Conservation (phyloP, 2,113 vertebrate genomes). For the Ciconia stormi region DNA sequence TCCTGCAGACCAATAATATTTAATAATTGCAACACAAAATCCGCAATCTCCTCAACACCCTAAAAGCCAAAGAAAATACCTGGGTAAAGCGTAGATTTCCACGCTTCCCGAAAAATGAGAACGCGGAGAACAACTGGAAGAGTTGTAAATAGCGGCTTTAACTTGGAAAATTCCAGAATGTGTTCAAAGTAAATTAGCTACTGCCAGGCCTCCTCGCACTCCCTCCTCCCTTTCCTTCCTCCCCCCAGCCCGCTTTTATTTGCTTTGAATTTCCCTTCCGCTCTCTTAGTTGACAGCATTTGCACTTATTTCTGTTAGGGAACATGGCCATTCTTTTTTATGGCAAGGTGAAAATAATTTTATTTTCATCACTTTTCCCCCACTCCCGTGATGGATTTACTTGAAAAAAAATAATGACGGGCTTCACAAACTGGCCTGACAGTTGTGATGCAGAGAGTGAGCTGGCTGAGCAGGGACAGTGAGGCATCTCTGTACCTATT, state of each 20-base stretch:
- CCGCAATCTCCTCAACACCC: neutral
- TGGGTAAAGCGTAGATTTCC: neutral
- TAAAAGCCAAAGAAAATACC: conserved; percentile 37
- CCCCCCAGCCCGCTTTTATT: conserved; percentile 61
- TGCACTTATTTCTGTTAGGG: conserved; percentile 72
- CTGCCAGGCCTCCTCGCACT: conserved; percentile 60
- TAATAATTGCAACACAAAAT: neutral
- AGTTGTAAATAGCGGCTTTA: conserved; percentile 15
- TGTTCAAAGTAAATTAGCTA: conserved; percentile 70
- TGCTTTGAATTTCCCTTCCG: conserved; percentile 56
- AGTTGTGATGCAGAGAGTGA: conserved; percentile 79
- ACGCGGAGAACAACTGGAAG: neutral
- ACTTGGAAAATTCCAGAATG: conserved; percentile 60
- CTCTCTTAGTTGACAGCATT: conserved; percentile 52
- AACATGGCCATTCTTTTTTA: conserved; percentile 75
- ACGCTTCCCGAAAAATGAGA: neutral
- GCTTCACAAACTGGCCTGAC: conserved; percentile 82
- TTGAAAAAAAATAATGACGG: conserved; percentile 82
- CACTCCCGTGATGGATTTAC: conserved; percentile 80
- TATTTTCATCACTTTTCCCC: conserved; percentile 80
- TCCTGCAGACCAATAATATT: conserved; percentile 1
- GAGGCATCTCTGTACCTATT: conserved; percentile 85
- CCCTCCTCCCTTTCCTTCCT: conserved; percentile 71
- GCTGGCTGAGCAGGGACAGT: conserved; percentile 76
- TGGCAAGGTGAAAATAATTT: conserved; percentile 89